Conservation (phyloP, 2,113 vertebrate genomes). For the Anolis carolinensis region DNA sequence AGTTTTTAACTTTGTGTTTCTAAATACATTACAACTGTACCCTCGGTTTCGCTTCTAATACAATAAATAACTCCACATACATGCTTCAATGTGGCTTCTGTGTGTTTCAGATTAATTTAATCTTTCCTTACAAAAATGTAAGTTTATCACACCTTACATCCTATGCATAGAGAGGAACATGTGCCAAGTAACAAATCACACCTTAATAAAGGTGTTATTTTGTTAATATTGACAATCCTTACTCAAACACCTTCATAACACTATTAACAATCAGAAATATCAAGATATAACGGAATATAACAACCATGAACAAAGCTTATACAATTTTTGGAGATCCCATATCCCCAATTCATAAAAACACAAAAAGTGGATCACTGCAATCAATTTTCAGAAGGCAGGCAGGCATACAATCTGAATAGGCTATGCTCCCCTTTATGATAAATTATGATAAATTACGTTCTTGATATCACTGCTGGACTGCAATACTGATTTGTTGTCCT, state of each 20-base stretch:
- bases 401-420: background rate
- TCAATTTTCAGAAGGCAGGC: background rate
- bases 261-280: background rate
- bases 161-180: background rate
- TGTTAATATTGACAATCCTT: background rate
- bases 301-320: background rate
- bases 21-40: too few relatives aligned
- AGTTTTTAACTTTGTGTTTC: too few relatives aligned
- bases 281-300: background rate
- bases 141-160: background rate
- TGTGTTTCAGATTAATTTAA: background rate
- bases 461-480: constrained; percentile 29
- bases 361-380: background rate
- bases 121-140: background rate
- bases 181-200: background rate
- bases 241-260: background rate
- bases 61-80: too few relatives aligned
- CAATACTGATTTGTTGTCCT: constrained; percentile 32
- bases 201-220: background rate
- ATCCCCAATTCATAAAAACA: background rate
- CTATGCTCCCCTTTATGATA: constrained; percentile 22
- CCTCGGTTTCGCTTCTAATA: too few relatives aligned
- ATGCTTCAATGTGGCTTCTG: background rate
- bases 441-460: constrained; percentile 19
- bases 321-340: background rate